Evolutionary conservation across 2,888 invertebrate genomes (phyloP), one percentile per base, ranked within the genome.

Genomic region (Xestia c-nigrum): DNA sequence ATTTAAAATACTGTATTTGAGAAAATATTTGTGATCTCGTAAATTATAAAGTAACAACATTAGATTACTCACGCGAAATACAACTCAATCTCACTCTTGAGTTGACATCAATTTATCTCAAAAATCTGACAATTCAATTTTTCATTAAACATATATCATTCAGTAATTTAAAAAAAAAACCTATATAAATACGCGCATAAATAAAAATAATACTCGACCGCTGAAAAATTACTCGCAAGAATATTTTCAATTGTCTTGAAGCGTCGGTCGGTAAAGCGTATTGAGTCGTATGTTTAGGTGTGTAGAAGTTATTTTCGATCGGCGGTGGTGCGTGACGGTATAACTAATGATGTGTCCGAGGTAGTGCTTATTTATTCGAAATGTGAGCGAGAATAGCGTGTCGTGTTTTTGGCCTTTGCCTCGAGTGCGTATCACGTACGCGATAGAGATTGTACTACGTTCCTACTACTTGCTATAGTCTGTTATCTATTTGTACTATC

Each of bases 271-370:
- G 78, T 88, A 82, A 78, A 88, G 90, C 90, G 93, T 92, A 93
- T 92, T 93, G 92, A 93, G 90, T 91, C 90, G 90, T 94, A 92
- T 87, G 85, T 82, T 89, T 88, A 85, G 85, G 89, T 81, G 46
- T 72, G 86, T 89, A 91, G 85, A 89, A 90, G 89, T 88, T 92
- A 90, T 92, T 93, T 92, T 93, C 57, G 87, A 84, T 86, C 77
- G 85, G 78, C 81, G 77, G 73, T 81, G 81, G 74, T 83, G 85
- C 82, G 91, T 91, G 91, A 91, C 90, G 86, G 88, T 79, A 84
- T 92, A 91, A 93, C 91, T 93, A 94, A 94, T 94, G 91, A 91
- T 89, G 91, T 90, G 90, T 90, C 90, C 74, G 81, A 81, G 64
- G 80, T 78, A 87, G 78, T 85, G 89, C 83, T 86, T 89, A 87